Evolutionary conservation across 2,113 vertebrate genomes (phyloP).

Genomic region (Puntigrus tetrazona): DNA sequence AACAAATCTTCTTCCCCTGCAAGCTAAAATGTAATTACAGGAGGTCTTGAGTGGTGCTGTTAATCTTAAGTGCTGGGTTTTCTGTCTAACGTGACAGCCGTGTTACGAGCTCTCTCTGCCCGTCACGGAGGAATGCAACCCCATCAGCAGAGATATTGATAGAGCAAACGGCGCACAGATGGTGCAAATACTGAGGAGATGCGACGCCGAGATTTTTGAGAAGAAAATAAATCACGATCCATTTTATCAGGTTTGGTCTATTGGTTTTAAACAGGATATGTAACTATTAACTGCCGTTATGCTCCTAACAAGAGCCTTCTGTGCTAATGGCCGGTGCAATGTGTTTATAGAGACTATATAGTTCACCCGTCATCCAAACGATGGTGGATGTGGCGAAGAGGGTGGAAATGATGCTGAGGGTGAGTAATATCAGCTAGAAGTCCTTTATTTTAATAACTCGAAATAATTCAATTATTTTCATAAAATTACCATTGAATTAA

Average conservation of each 20-base stretch:
- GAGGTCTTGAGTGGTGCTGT: background rate
- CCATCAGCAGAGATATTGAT: constrained; percentile 76
- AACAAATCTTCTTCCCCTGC: background rate
- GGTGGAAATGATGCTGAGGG: constrained; percentile 75
- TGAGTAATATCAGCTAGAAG: constrained; percentile 39
- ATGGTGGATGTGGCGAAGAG: constrained; percentile 69
- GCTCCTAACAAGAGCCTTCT: background rate
- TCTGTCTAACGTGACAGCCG: constrained; percentile 61
- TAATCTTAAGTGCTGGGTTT: constrained; percentile 11
- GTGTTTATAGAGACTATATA: constrained; percentile 70
- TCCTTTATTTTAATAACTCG: background rate
- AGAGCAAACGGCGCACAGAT: constrained; percentile 68
- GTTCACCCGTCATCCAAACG: constrained; percentile 67
- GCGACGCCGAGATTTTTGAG: constrained; percentile 80
- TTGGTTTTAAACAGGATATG: background rate
- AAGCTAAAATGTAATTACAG: constrained; percentile 6
- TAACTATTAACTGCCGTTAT: background rate
- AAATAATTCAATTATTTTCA: no score
- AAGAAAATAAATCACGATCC: constrained; percentile 57
- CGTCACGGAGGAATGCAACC: constrained; percentile 81
- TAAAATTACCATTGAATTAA: no score
- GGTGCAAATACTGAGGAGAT: constrained; percentile 73
- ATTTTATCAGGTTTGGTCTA: constrained; percentile 67
- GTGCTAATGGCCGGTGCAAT: background rate
- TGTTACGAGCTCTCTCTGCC: constrained; percentile 75